Evolutionary conservation across 2,888 invertebrate species (phyloP).

Genomic region (Lithophane ornitopus): DNA sequence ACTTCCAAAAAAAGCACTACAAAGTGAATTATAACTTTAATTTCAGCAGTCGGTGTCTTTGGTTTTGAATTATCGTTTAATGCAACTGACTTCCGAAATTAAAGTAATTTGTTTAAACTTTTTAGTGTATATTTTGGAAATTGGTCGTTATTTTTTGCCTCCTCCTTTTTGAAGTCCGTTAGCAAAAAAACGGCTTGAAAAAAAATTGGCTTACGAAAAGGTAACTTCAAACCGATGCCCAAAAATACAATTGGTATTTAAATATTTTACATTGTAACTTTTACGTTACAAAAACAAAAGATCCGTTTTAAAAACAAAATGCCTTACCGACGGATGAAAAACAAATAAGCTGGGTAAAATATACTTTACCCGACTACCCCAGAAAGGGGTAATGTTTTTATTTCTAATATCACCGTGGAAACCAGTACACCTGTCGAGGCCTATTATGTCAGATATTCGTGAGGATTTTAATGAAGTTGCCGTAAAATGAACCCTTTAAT

Average conservation of each 20-base stretch:
- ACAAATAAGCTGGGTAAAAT: background rate
- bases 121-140: no score
- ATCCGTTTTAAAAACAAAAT: background rate
- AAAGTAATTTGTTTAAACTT: no score
- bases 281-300: background rate
- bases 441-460: background rate
- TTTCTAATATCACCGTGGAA: background rate
- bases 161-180: no score
- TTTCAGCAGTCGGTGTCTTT: no score
- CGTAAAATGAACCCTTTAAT: slow-evolving; percentile 34
- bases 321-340: background rate
- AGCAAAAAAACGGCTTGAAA: background rate
- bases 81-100: no score
- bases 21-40: no score
- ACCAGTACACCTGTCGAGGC: background rate
- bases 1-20: no score
- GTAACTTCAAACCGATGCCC: background rate
- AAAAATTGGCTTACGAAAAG: background rate
- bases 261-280: slow-evolving; percentile 1
- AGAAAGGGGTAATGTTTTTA: background rate
- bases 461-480: slow-evolving; percentile 42
- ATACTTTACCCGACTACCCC: background rate
- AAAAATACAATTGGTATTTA: slow-evolving; percentile 1
- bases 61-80: no score
- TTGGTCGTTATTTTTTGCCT: no score